Evolutionary conservation across 2,888 invertebrate genomes (phyloP), one percentile per base, ranked within the genome.

Genomic region (Amblyjoppa fuscipennis): DNA sequence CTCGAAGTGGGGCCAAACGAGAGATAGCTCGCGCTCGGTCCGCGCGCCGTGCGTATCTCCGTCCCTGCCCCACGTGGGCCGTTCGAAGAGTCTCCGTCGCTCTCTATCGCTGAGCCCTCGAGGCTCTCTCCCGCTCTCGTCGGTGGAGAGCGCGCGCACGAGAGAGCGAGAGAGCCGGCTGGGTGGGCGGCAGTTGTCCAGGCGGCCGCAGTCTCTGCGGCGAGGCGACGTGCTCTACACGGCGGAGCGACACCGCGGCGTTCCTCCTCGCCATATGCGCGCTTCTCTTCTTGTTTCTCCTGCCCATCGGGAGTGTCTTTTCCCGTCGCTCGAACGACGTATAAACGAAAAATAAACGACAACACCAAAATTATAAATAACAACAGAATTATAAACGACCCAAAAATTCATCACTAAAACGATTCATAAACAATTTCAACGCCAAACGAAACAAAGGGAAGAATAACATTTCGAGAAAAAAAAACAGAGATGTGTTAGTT

Each of bases 171-270:
- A 70, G 86, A 87, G 87, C 89, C 89, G 90, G 90, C 88, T 90
- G 92, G 93, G 93, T 93, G 93, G 93, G 93, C 93, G 93, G 92
- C 90, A 90, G 92, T 92, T 90, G 92, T 91, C 90, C 91, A 90
- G 90, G 89, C 89, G 88, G 87, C 89, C 90, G 92, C 92, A 92
- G 93, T 93, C 92, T 93, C 92, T 91, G 90, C 90, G 92, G 90
- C 90, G 91, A 91, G 91, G 91, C 92, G 90, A 92, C 92, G 92
- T 91, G 91, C 89, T 91, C 91, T 89, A 89, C 90, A 90, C 91
- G 90, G 89, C 91, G 89, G 90, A 90, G 90, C 91, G 90, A 91
- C 90, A 89, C 85, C 87, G 91, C 88, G 89, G 53, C 90, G 90
- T 76, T 79, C 90, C 89, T 90, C 88, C 89, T 87, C 89, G 88